Evolutionary conservation across 2,113 vertebrate genomes (phyloP).

Genomic region (Pycnonotus jocosus): DNA sequence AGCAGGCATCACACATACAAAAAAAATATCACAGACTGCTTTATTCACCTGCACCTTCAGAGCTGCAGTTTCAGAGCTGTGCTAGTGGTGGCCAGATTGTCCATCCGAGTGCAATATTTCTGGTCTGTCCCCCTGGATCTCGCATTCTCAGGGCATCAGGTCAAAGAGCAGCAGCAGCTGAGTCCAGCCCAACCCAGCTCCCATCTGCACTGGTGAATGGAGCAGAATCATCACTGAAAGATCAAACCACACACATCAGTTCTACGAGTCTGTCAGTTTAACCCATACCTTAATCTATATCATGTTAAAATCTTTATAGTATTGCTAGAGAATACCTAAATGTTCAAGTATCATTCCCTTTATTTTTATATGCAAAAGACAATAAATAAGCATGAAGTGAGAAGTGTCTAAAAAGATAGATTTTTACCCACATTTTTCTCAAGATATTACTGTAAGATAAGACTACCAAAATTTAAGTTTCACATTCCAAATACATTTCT

Average conservation of each 20-base stretch:
- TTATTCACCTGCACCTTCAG: neutral
- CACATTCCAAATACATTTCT: neutral
- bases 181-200: neutral
- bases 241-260: neutral
- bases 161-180: neutral
- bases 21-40: accelerated
- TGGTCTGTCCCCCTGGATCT: accelerated
- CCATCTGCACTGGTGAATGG: accelerated
- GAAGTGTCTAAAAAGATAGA: neutral
- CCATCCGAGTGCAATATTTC: accelerated
- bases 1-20: neutral
- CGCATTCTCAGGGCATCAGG: neutral
- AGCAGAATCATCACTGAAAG: neutral
- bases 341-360: neutral
- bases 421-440: neutral
- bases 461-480: neutral
- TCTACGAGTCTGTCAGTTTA: neutral
- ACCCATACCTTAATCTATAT: neutral
- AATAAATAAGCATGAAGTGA: neutral
- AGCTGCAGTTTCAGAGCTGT: neutral
- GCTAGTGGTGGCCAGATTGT: neutral
- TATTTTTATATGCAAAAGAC: neutral
- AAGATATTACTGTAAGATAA: neutral
- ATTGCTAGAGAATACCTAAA: neutral
- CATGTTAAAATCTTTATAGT: neutral